Percentiles rank a stretch among this genome's conserved stretches.
Evolutionary conservation across 2,797 vertebrate genomes (phyloP).

Genomic region (Hydrocynus forskahlii): DNA sequence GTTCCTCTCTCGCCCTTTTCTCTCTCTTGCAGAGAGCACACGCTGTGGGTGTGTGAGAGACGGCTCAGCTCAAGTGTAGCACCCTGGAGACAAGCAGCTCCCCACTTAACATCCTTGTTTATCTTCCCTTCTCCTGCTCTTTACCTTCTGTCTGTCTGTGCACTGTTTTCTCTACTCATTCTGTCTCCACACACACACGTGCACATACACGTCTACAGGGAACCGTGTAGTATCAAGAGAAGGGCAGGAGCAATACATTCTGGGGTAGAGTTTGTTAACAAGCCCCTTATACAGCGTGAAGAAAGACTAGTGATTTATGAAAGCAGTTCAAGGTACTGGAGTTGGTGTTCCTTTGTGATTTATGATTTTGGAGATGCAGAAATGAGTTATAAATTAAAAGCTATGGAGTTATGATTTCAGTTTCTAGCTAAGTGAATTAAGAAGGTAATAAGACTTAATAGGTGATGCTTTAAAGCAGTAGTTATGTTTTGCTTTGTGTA

Average conservation of each 20-base stretch:
- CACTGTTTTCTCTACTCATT: not conserved
- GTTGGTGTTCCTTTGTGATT: not conserved
- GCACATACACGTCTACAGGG: not conserved
- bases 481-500: too few species aligned
- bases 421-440: too few species aligned
- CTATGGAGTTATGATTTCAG: too few species aligned
- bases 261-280: conserved; percentile 4
- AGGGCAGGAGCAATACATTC: not conserved
- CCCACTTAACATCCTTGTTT: conserved; percentile 31
- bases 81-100: conserved; percentile 7
- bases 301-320: not conserved
- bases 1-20: not conserved
- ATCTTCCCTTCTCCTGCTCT: conserved; percentile 12
- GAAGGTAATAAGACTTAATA: too few species aligned
- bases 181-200: not conserved
- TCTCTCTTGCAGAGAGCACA: conserved; percentile 22
- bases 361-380: not conserved
- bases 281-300: not conserved
- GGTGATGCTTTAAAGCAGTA: too few species aligned
- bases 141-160: not conserved
- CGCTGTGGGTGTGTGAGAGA: conserved; percentile 38
- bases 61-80: conserved; percentile 29
- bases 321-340: not conserved
- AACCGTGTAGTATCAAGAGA: not conserved
- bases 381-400: not conserved